Evolutionary conservation across 2,888 invertebrate species (phyloP).

Genomic region (Xylota sylvarum): DNA sequence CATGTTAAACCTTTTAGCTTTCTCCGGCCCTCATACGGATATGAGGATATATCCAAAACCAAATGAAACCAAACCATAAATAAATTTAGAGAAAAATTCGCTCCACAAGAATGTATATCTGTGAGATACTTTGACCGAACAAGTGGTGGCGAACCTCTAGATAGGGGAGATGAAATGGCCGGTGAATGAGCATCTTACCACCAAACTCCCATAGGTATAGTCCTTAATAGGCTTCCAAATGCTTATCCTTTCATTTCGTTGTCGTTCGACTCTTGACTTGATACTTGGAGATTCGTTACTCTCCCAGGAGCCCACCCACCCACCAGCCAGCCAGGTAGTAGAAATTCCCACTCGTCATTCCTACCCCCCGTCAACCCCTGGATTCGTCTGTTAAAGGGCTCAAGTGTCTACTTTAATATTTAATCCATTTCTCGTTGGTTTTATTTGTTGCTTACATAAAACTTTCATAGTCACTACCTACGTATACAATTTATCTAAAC

Average conservation of each 20-base stretch:
- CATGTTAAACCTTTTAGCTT: slow-evolving; percentile 52
- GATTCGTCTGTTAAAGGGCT: slow-evolving; percentile 45
- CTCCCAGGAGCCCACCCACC: slow-evolving; percentile 1
- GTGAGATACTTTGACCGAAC: slow-evolving; percentile 44
- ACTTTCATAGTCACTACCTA: slow-evolving; percentile 57
- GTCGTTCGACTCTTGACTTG: slow-evolving; percentile 55
- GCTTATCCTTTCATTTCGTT: slow-evolving; percentile 46
- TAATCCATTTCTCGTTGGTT: slow-evolving; percentile 65
- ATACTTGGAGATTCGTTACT: slow-evolving; percentile 41
- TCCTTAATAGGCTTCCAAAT: slow-evolving; percentile 53
- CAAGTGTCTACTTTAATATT: slow-evolving; percentile 75
- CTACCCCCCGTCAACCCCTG: neutral
- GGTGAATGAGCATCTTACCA: slow-evolving; percentile 7
- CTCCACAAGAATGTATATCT: slow-evolving; percentile 17
- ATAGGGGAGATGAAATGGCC: slow-evolving; percentile 4
- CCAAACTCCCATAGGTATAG: neutral
- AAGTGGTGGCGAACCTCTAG: slow-evolving; percentile 16
- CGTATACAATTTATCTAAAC: slow-evolving; percentile 46
- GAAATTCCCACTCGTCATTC: slow-evolving; percentile 16
- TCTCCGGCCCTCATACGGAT: neutral
- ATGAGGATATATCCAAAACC: neutral
- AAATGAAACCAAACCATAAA: slow-evolving; percentile 58
- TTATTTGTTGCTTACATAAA: slow-evolving; percentile 68
- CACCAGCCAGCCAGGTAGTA: neutral
- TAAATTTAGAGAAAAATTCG: slow-evolving; percentile 52